Evolutionary conservation across 2,888 invertebrate species (phyloP), one percentile per base, ranked within the genome.

Genomic region (Drosophila setosimentum): DNA sequence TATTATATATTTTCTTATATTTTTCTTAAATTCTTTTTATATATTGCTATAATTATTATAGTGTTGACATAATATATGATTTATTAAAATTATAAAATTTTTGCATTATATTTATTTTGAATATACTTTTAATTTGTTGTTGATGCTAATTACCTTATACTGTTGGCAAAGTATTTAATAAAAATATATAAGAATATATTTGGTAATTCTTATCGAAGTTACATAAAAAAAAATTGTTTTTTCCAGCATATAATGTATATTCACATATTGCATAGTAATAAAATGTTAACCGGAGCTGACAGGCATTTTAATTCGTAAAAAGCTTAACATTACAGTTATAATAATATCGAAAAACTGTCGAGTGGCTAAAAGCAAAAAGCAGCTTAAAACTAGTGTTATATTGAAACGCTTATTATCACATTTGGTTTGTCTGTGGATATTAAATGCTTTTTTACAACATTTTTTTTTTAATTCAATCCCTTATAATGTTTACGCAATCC

Each of bases 401-500:
- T 81, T 80, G 64, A 83, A 83, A 69, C 48, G 84, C 89, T 74
- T 83, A 87, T 83, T 82, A 85, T 79, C 76, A 70, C 74, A 74
- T 74, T 84, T 74, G 83, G 83, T 69, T 86, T 73, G 73, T 86
- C 33, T 68, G 75, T 81, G 68, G 62, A 71, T 67, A 66, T 83
- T 74, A 61, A 53, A 80, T 82, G 65, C 48, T 50, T 62, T 59
- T 61, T 24, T 37, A 24, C 30, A 18, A 30, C 7, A 32, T 49
- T 49, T 33, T 49, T 33, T 24, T 35, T 8, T 35, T 11, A 5
- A 30, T 48, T 59, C 69, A 86, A 88, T 88, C 86, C 83, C 67
- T 77, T 83, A 88, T 86, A 83, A 89, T 89, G 80, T 79, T 75
- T 67, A 68, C 77, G 64, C 76, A 87, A 87, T 89, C 85, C 84